Base-by-base conservation (phyloP, 2,113 vertebrate species). In the Ceyx margarethae region DNA sequence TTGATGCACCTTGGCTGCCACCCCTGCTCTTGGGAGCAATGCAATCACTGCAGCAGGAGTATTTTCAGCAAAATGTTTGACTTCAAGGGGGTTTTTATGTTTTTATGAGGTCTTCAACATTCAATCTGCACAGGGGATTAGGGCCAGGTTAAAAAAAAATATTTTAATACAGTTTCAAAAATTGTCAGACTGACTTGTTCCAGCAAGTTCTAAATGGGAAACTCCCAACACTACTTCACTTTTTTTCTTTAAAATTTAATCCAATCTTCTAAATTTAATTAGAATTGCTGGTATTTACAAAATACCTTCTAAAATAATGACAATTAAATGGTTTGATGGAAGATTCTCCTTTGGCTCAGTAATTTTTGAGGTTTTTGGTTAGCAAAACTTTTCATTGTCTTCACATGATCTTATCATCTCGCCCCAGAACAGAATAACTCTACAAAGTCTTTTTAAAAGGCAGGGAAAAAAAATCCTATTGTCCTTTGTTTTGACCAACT, bases 41-140 rank as follows among this genome's bases (percentile, higher is more conserved):
- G 18, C 26, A 40, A 72, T 76, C 75, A 33, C 45, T 28, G 28
- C 15, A 16, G 64, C 51, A 90, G 42, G 21, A 58, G 18, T 37
- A 58, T 93, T 90, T 80, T 69, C 72, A 85, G 56, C 42, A 83
- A 68, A 76, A 83, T 29, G 21, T 69, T 91, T 85, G 26, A 54
- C 45, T 66, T 85, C 11, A 23, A 84, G n/a, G 33, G 4, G 2
- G 2, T 15, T 33, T 68, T 73, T 10, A 31, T 29, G 50, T 2
- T 33, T 88, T 85, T 62, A 15, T 76, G 56, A 79, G 62, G 65
- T 78, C 48, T 84, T 95, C 81, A 90, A 75, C 83, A 92, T 79
- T 74, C 89, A 79, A 48, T 53, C 74, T 1, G 2, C 75, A 58
- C 40, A 65, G 54, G 13, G 77, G 54, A 85, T 66, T 31, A 79